Evolutionary conservation across 2,888 invertebrate genomes (phyloP).

Genomic region (Eupithecia exiguata): DNA sequence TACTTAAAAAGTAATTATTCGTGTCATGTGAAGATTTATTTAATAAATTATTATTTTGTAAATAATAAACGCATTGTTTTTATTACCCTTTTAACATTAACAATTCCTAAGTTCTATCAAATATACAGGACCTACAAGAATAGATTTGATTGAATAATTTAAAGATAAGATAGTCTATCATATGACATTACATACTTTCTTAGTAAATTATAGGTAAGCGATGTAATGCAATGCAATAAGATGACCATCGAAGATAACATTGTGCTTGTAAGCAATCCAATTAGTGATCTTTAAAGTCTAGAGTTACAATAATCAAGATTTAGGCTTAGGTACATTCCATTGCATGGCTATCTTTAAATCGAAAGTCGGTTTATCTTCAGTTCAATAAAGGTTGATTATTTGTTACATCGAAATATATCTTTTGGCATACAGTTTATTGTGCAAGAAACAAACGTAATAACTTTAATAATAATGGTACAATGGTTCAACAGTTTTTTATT

Average conservation of each 20-base stretch:
- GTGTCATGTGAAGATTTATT: slow-evolving; percentile 28
- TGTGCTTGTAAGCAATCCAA: background rate
- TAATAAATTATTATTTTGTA: slow-evolving; percentile 45
- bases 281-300: background rate
- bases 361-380: background rate
- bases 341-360: background rate
- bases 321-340: background rate
- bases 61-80: slow-evolving; percentile 23
- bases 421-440: background rate
- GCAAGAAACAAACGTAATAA: background rate
- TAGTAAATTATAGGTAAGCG: background rate
- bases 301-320: background rate
- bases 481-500: too few species aligned
- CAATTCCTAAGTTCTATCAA: background rate
- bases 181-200: background rate
- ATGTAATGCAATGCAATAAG: background rate
- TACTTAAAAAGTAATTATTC: background rate
- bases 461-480: background rate
- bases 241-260: background rate
- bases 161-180: background rate
- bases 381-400: background rate
- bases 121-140: background rate
- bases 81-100: background rate
- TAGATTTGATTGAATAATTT: background rate
- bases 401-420: background rate